Evolutionary conservation across 92 coral and sea anemone genomes (phyloP), one percentile per base, ranked within the genome.

Genomic region (Porites divaricata): DNA sequence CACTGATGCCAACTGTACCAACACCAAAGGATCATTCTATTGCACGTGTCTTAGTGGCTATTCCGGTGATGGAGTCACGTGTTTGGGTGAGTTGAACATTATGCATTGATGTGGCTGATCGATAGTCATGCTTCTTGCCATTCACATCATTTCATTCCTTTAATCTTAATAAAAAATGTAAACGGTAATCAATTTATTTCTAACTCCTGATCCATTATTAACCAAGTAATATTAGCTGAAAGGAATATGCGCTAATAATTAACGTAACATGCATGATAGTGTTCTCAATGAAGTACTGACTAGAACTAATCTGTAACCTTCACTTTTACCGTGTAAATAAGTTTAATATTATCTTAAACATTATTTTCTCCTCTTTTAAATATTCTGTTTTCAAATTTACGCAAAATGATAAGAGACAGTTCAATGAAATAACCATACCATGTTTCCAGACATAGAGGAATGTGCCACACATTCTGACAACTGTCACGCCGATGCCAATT

Each of bases 1-100:
- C 72, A 15, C 16, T 53, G 95, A 95, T 70, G 92, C 98, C 54
- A 86, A 89, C 79, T 95, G 98, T 78, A 75, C 93, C 58, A 93
- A 95, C 78, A 91, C 93, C 59, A 78, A 87, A 23, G 98, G 96
- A 26, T 95, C 96, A 66, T 93, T 91, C 85, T 85, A 89, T 83
- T 93, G 98, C 70, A 91, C 93, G 12, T 93, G 98, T 78, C 91
- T 80, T 62, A 71, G 73, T 51, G 95, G 95, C 73, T 92, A 81
- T 70, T 79, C 93, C 23, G 95, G 93, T 35, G 51, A 92, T 76
- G 93, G 95, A 15, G 86, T 92, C 9, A 64, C 61, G 16, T 83
- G 87, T 69, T 65, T 77, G n/a, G 97, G 97, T 93, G 13, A 54
- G 59, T 54, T 54, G 12, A 54, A 11, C 59, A 35, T 6, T 35